phyloP scores from a whole-genome alignment of 2,888 invertebrate genomes.

The Eulithis testata region DNA sequence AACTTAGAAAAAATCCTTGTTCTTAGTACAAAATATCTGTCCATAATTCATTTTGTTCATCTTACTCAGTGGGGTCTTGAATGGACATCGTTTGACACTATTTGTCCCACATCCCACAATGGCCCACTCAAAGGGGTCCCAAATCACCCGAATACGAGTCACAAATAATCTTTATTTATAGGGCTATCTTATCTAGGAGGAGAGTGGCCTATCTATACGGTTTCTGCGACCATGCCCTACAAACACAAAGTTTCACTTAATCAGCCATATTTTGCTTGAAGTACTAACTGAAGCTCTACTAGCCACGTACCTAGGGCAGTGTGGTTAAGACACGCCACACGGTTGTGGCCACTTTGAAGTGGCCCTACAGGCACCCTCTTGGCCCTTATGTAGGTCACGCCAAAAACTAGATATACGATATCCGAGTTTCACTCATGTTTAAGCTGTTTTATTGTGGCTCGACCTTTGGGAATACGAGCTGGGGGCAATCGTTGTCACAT shows the following conservation, averaged over 20 bases:
- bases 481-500: too few relatives aligned
- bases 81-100: neutral
- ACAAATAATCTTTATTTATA: slow-evolving; percentile 10
- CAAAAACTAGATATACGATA: slow-evolving; percentile 2
- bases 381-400: slow-evolving; percentile 5
- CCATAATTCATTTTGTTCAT: neutral
- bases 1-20: too few relatives aligned
- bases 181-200: neutral
- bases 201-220: too few relatives aligned
- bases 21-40: too few relatives aligned
- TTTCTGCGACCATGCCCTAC: too few relatives aligned
- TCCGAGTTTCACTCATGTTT: slow-evolving; percentile 3
- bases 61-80: neutral
- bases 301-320: too few relatives aligned
- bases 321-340: neutral
- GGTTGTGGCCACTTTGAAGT: slow-evolving; percentile 4
- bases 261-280: too few relatives aligned
- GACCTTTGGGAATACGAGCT: neutral
- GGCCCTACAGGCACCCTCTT: neutral
- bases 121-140: neutral
- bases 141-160: slow-evolving; percentile 4
- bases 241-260: too few relatives aligned
- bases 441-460: neutral
- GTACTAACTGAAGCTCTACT: too few relatives aligned
- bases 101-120: neutral